Base-by-base conservation (phyloP, 2,888 invertebrate genomes). In the Drosophila sordidula region DNA sequence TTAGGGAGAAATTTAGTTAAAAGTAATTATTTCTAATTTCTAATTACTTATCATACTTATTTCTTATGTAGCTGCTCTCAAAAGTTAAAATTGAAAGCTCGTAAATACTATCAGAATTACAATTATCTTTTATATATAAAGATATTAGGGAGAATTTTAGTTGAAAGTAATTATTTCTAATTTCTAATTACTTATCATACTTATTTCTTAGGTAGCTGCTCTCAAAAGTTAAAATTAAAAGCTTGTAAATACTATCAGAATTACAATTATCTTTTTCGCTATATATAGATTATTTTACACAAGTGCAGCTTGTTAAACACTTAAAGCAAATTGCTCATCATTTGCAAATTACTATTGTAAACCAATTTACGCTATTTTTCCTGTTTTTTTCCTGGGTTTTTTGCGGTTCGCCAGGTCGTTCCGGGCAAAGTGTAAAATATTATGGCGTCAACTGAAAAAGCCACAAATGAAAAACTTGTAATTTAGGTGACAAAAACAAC, bases 401-500 rank as follows among this genome's bases (percentile, higher is more conserved):
- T 50, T 67, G 59, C 29, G 67, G 57, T 56, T 68, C 38, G 62
- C 54, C 47, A 49, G 71, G 57, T 66, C 52, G 75, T 56, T 50
- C 49, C 25, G 32, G 50, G 47, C 47, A 39, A 55, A 62, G 69
- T 66, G 80, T 69, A 59, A 82, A 83, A 75, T 87, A 78, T 84
- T 63, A 61, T 67, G 63, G 73, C 70, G 75, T 78, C 85, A 80
- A 80, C 75, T 61, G 63, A 39, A 58, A 75, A 85, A 71, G 58
- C 65, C 71, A 66, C 74, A 82, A 74, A 76, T 87, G 86, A 82
- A 83, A 83, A 83, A 85, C 76, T 86, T 88, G 83, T 82, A 88
- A 82, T 88, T 85, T 82, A 79, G 67, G 80, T 79, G 83, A 73
- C 80, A 88, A 84, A 87, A 84, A 88, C 88, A 88, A 82, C 64